Evolutionary conservation across 64 coral and sea anemone genomes (phyloP).

Genomic region (Actinia tenebrosa): DNA sequence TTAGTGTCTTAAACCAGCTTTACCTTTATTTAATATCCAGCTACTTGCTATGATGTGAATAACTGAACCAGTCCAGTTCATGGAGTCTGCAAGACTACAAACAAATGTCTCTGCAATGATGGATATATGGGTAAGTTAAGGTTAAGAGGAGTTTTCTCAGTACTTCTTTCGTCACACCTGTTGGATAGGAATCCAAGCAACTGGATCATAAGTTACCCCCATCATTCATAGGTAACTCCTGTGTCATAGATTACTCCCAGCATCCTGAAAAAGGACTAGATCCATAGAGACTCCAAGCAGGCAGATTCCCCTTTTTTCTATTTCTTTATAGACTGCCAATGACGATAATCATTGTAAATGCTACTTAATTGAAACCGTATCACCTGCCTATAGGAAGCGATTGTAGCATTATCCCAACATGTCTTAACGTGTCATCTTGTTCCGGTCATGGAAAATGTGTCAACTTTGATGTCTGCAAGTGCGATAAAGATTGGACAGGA

Average conservation of each 20-base stretch:
- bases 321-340: too few relatives aligned
- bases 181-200: too few relatives aligned
- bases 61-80: constrained; percentile 54
- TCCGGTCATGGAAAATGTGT: constrained; percentile 43
- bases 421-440: constrained; percentile 38
- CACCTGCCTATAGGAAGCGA: constrained; percentile 8
- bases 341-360: too few relatives aligned
- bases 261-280: too few relatives aligned
- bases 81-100: constrained; percentile 53
- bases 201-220: too few relatives aligned
- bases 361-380: too few relatives aligned
- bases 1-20: neutral
- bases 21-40: constrained; percentile 2
- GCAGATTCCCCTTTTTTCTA: too few relatives aligned
- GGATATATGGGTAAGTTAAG: constrained; percentile 57
- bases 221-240: too few relatives aligned
- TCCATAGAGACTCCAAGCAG: too few relatives aligned
- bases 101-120: constrained; percentile 54
- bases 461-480: constrained; percentile 57
- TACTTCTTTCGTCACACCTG: too few relatives aligned
- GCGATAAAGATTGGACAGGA: constrained; percentile 49
- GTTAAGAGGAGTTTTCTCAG: too few relatives aligned
- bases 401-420: constrained; percentile 52
- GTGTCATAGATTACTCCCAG: too few relatives aligned
- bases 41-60: constrained; percentile 54